phyloP scores from a whole-genome alignment of 35 echinoderm and acorn worm species.

The Heliocidaris erythrogramma region DNA sequence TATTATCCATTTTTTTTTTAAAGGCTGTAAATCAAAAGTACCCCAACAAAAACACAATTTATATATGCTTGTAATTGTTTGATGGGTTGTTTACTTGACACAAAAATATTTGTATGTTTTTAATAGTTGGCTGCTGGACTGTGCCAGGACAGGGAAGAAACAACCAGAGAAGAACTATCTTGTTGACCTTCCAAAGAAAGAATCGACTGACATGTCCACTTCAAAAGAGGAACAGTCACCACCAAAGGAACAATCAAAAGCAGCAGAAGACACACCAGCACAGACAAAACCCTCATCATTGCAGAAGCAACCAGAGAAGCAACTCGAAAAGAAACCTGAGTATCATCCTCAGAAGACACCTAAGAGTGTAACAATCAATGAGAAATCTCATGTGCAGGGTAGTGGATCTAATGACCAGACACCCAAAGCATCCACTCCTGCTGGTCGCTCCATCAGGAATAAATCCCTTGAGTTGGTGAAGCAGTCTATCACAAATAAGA shows the following conservation, averaged over 20 bases:
- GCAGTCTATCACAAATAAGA: conserved; percentile 1
- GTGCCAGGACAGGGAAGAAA: conserved; percentile 61
- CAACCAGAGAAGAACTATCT: conserved; percentile 74
- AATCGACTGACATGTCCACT: not conserved
- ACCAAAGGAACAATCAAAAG: conserved; percentile 6
- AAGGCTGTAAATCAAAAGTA: no score
- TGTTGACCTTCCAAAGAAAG: conserved; percentile 45
- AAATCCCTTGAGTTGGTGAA: not conserved
- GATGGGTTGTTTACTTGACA: not conserved
- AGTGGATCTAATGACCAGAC: not conserved
- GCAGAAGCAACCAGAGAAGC: not conserved
- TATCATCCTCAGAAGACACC: not conserved
- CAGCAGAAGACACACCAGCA: not conserved
- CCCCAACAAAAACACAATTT: no score
- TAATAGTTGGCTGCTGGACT: conserved; percentile 82
- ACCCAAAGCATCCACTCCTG: not conserved
- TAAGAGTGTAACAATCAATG: not conserved
- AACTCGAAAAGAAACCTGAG: not conserved
- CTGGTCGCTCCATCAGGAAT: not conserved
- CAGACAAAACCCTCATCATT: not conserved
- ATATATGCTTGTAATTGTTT: not conserved
- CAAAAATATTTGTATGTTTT: not conserved
- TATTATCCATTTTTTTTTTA: no score
- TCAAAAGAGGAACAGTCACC: not conserved
- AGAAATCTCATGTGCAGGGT: not conserved